Evolutionary conservation across 2,888 invertebrate genomes (phyloP).

Genomic region (Morinoia aosen): DNA sequence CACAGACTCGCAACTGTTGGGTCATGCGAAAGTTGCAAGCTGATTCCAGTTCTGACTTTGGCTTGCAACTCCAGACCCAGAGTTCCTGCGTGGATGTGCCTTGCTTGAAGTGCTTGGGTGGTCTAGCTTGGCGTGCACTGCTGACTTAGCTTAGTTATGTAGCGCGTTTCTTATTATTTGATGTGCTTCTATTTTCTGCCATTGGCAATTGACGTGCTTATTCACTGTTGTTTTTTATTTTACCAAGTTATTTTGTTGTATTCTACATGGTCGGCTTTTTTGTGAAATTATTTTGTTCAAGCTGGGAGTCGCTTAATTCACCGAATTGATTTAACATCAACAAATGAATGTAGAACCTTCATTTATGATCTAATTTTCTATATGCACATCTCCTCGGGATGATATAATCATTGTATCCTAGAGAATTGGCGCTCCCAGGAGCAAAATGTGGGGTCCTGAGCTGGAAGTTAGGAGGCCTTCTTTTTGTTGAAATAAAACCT

Average conservation of each 20-base stretch:
- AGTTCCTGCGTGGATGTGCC: background rate
- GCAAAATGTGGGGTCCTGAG: no score
- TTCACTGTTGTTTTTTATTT: background rate
- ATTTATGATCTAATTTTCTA: no score
- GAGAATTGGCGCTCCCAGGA: no score
- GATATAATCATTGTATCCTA: no score
- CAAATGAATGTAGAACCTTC: no score
- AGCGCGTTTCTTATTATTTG: background rate
- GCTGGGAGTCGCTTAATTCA: no score
- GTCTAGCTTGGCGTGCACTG: slow-evolving; percentile 2
- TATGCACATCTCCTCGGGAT: no score
- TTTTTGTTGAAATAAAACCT: no score
- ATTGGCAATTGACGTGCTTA: background rate
- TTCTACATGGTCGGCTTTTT: background rate
- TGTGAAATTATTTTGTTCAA: no score
- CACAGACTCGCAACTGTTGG: background rate
- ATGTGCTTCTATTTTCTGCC: background rate
- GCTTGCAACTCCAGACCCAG: background rate
- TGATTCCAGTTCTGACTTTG: background rate
- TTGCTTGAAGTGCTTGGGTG: slow-evolving; percentile 22
- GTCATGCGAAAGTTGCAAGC: background rate
- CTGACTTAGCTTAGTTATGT: background rate
- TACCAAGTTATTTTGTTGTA: background rate
- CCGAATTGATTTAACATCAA: no score
- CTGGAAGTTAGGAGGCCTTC: no score